Evolutionary conservation across 2,888 invertebrate genomes (phyloP).

Genomic region (Troilus luridus): DNA sequence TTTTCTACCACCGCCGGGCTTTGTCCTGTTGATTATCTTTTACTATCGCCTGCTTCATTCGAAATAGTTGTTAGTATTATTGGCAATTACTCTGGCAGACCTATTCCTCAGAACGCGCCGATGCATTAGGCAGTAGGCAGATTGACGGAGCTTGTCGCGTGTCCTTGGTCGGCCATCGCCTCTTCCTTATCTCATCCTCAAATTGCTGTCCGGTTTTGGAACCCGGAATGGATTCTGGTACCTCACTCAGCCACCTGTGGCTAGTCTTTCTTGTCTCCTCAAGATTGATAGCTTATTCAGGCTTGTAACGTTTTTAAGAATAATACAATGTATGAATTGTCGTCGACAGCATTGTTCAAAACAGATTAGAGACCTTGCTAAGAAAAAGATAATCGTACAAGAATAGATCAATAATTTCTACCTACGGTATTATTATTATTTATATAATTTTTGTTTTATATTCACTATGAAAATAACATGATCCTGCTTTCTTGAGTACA

Average conservation of each 20-base stretch:
- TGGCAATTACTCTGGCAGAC: neutral
- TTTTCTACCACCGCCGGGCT: neutral
- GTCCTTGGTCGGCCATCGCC: slow-evolving; percentile 32
- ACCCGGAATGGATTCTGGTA: neutral
- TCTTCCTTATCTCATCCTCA: neutral
- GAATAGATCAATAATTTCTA: too few relatives aligned
- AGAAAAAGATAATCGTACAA: too few relatives aligned
- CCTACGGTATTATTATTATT: too few relatives aligned
- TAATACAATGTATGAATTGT: too few relatives aligned
- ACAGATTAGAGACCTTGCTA: too few relatives aligned
- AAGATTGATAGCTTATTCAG: neutral
- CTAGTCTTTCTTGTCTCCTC: neutral
- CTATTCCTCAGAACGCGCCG: too few relatives aligned
- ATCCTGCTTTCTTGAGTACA: too few relatives aligned
- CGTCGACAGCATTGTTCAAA: too few relatives aligned
- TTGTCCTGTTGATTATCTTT: neutral
- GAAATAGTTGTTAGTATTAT: neutral
- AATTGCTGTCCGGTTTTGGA: neutral
- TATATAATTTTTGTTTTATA: too few relatives aligned
- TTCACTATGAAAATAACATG: too few relatives aligned
- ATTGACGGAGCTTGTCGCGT: neutral
- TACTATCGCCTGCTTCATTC: neutral
- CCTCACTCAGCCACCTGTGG: neutral
- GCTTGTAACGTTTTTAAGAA: too few relatives aligned
- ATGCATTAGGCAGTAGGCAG: neutral